Evolutionary conservation across 64 coral and sea anemone species (phyloP), one percentile per base, ranked within the genome.

Genomic region (Montipora cactus): DNA sequence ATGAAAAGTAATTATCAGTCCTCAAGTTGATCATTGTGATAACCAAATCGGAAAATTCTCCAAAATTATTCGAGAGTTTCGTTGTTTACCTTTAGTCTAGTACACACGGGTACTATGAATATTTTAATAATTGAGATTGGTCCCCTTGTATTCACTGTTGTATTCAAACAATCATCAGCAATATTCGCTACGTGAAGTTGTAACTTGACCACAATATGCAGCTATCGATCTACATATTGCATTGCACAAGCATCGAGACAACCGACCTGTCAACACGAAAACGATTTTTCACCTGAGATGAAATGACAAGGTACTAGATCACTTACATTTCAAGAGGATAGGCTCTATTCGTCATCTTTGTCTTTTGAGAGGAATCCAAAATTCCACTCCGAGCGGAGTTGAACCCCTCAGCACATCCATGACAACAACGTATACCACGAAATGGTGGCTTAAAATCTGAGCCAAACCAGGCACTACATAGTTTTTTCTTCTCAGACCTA

Each of bases 251-350:
- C 44, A 44, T 23, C 11, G 15, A 1, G 57, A 57, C 50, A 82
- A 82, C 61, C 13, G 8, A 44, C 45, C 11, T 62, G 57, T 80
- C 23, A 9, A 19, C 14, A 57, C 47, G 62, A 10, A 18, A 13
- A 61, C 23, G 62, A 62, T 22, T 28, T 80, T 49, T 37, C 45
- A 19, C 9, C 45, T 1, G 46, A 10, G 47, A 28, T 6, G 9
- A 37, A 70, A 6, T 46, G 5, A 4, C 47, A 4, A 85, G 5
- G 49, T 13, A 47, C 4, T 70, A 49, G 7, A 22, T 49, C 16
- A 85, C 82, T 85, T n/a, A 85, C 82, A 85, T 85, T 70, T 85
- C 82, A 71, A 85, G 82, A 85, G 62, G 82, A 85, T 71, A 69
- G 64, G 64, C 66, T 16, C 82, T 85, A 67, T 71, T 85, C 62